These are phyloP conservation scores for Baronia brevicornis DNA, from an alignment of 2,888 invertebrate genomes.

Conservation along the genomic window DNA sequence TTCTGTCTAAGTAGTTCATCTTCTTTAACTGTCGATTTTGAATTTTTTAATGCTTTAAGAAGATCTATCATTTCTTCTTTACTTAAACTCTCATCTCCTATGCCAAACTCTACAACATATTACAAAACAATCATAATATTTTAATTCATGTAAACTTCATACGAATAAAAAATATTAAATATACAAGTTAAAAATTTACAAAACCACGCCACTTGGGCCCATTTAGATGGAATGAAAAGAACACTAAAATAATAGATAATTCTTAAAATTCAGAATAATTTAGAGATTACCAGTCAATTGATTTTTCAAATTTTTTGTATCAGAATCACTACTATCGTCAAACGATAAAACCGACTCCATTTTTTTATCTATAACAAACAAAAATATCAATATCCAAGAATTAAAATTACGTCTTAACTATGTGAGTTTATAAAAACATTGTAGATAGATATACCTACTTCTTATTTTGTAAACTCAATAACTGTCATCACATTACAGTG, in stretches of 20 bases:
- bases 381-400: too few species aligned
- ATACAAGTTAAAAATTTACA: too few species aligned
- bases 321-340: constrained; percentile 63
- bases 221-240: too few species aligned
- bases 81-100: constrained; percentile 60
- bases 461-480: too few species aligned
- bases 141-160: background rate
- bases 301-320: constrained; percentile 52
- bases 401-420: too few species aligned
- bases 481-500: too few species aligned
- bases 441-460: too few species aligned
- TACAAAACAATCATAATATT: constrained; percentile 8
- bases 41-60: constrained; percentile 58
- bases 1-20: constrained; percentile 42
- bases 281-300: constrained; percentile 48
- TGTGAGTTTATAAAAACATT: too few species aligned
- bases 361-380: too few species aligned
- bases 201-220: too few species aligned
- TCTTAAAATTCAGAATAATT: background rate
- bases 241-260: too few species aligned
- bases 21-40: constrained; percentile 50
- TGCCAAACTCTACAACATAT: constrained; percentile 51
- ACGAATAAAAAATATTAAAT: background rate
- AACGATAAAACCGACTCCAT: constrained; percentile 44
- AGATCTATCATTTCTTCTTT: constrained; percentile 68